Evolutionary conservation across 2,888 invertebrate genomes (phyloP).

Genomic region (Parascotia fuliginaria): DNA sequence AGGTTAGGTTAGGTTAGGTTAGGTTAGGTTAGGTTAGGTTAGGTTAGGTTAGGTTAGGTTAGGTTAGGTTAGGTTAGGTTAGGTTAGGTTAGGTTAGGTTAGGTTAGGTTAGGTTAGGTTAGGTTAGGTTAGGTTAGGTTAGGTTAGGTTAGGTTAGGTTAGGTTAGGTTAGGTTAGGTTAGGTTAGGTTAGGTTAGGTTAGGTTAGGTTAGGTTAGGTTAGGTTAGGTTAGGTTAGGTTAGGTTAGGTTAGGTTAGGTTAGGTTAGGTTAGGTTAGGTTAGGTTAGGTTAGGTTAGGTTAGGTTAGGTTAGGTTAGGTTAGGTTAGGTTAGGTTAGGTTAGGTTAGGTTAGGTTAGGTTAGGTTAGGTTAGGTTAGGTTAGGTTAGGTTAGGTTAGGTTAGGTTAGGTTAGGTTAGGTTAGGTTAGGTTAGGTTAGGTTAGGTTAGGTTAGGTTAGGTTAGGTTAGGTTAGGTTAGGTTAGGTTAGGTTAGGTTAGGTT

Average conservation of each 20-base stretch:
- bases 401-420: no score
- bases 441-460: conserved; percentile 17
- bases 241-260: conserved; percentile 10
- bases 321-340: neutral
- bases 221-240: conserved; percentile 27
- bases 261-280: neutral
- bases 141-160: conserved; percentile 21
- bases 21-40: no score
- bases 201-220: conserved; percentile 30
- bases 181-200: conserved; percentile 18
- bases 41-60: no score
- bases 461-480: conserved; percentile 44
- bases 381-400: neutral
- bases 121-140: conserved; percentile 12
- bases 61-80: no score
- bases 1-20: no score
- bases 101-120: no score
- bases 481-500: conserved; percentile 33
- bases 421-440: conserved; percentile 7
- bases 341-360: conserved; percentile 5
- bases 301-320: conserved; percentile 4
- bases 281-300: conserved; percentile 11
- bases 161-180: conserved; percentile 13
- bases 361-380: conserved; percentile 5
- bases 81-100: no score